These are phyloP conservation scores for Lumbricus terrestris DNA, from an alignment of 2,888 invertebrate species.

Conservation along the genomic window DNA sequence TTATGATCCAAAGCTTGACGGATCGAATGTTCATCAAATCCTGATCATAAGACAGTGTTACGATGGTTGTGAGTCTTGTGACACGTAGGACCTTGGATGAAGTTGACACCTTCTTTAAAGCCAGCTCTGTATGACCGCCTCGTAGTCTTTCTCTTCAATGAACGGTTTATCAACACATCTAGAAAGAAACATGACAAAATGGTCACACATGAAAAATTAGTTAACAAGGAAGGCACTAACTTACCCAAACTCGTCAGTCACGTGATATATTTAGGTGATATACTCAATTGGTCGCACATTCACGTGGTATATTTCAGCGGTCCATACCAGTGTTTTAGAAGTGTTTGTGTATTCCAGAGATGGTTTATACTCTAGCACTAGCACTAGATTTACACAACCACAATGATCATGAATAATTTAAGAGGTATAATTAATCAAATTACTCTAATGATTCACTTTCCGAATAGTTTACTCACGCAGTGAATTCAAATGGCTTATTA, in stretches of 20 bases:
- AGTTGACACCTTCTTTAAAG: neutral
- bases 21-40: neutral
- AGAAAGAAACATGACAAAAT: conserved; percentile 42
- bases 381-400: no score
- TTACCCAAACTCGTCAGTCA: neutral
- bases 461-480: no score
- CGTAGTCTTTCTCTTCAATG: conserved; percentile 68
- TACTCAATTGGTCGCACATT: neutral
- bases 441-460: no score
- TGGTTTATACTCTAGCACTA: no score
- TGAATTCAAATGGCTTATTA: no score
- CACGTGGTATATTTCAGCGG: neutral
- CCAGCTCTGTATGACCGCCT: conserved; percentile 34
- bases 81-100: neutral
- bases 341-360: no score
- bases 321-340: no score
- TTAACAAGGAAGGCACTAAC: neutral
- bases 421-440: no score
- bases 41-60: neutral
- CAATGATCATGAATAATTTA: no score
- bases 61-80: no score
- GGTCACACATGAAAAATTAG: neutral
- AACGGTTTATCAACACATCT: conserved; percentile 86
- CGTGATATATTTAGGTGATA: neutral
- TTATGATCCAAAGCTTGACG: neutral